Evolutionary conservation across 2,888 invertebrate genomes (phyloP).

Genomic region (Caenorhabditis virilis): DNA sequence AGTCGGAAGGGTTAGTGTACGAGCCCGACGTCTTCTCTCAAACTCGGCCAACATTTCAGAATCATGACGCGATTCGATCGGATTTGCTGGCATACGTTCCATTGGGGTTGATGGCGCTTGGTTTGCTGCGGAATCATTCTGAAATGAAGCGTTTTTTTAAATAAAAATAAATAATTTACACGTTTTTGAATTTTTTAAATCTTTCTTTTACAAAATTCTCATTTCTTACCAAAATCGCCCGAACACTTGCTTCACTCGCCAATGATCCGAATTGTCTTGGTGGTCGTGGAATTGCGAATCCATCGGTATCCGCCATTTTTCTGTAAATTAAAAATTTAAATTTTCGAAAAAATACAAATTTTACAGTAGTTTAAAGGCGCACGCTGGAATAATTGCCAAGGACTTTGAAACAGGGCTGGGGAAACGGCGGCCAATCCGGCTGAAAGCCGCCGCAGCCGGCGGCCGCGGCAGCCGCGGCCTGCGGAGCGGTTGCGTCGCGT

Average conservation of each 20-base stretch:
- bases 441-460: too few relatives aligned
- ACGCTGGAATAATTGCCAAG: too few relatives aligned
- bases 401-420: too few relatives aligned
- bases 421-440: too few relatives aligned
- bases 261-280: constrained; percentile 40
- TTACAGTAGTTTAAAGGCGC: too few relatives aligned
- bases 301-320: constrained; percentile 36
- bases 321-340: too few relatives aligned
- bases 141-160: constrained; percentile 1
- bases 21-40: constrained; percentile 85
- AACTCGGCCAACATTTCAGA: constrained; percentile 84
- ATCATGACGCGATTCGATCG: constrained; percentile 33
- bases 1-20: constrained; percentile 94
- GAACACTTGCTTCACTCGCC: constrained; percentile 40
- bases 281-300: constrained; percentile 26
- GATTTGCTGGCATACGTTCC: constrained; percentile 41
- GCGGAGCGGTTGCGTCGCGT: too few relatives aligned
- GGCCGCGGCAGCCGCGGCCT: too few relatives aligned
- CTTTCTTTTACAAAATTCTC: not conserved
- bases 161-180: not conserved
- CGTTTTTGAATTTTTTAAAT: not conserved
- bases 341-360: too few relatives aligned
- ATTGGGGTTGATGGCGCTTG: constrained; percentile 8
- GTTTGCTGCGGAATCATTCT: constrained; percentile 14
- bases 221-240: constrained; percentile 32